phyloP scores from a whole-genome alignment of 2,797 vertebrate species.

The Lagocephalus sceleratus region DNA sequence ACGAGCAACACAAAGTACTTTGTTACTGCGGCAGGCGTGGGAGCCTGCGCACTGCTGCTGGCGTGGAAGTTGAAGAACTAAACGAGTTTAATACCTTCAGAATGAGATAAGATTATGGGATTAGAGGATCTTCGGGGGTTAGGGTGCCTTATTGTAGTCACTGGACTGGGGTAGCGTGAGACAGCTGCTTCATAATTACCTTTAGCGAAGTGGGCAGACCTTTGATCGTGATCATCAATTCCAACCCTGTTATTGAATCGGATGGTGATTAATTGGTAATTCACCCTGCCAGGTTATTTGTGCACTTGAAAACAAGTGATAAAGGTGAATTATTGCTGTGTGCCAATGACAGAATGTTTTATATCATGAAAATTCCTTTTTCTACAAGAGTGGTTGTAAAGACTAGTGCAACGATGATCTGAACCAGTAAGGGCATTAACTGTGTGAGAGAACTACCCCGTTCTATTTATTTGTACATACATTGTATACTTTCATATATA shows the following conservation, averaged over 20 bases:
- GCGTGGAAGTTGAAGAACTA: slow-evolving; percentile 69
- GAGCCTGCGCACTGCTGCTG: slow-evolving; percentile 54
- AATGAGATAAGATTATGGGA: slow-evolving; percentile 34
- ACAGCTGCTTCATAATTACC: slow-evolving; percentile 52
- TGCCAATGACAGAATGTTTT: slow-evolving; percentile 21
- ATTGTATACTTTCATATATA: slow-evolving; percentile 27
- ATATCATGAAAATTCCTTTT: slow-evolving; percentile 39
- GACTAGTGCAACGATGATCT: neutral
- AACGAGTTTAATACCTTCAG: slow-evolving; percentile 28
- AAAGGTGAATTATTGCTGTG: neutral
- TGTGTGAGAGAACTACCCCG: no score
- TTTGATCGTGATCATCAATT: slow-evolving; percentile 44
- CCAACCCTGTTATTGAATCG: slow-evolving; percentile 6
- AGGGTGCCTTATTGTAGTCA: slow-evolving; percentile 48
- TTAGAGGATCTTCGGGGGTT: slow-evolving; percentile 21
- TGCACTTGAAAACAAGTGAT: slow-evolving; percentile 19
- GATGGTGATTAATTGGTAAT: slow-evolving; percentile 16
- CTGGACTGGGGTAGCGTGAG: slow-evolving; percentile 11
- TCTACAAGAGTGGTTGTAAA: slow-evolving; percentile 16
- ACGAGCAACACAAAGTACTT: slow-evolving; percentile 41
- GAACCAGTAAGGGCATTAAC: no score
- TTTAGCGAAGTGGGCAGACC: slow-evolving; percentile 10
- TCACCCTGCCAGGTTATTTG: slow-evolving; percentile 22
- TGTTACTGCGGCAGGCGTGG: slow-evolving; percentile 57
- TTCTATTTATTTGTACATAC: slow-evolving; percentile 65